Conservation (phyloP, 1,140 invertebrate genomes). For the Trichoplusia ni region DNA sequence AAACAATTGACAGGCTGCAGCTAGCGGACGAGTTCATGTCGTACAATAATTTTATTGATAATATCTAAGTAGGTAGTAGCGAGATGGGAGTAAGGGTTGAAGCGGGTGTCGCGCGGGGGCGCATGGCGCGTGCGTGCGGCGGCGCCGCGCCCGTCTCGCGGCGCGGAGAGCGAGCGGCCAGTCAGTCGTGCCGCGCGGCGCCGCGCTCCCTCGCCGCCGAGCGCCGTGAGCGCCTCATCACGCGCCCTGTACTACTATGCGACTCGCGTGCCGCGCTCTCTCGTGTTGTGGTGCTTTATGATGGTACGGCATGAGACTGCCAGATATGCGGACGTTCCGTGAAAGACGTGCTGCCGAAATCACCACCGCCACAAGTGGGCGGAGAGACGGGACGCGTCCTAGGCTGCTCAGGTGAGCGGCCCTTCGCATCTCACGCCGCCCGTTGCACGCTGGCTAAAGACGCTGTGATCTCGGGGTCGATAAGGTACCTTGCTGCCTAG, state of each 20-base stretch:
- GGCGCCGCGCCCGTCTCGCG: slow-evolving; percentile 62
- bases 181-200: slow-evolving; percentile 68
- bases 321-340: slow-evolving; percentile 78
- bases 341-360: slow-evolving; percentile 57
- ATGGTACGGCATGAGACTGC: slow-evolving; percentile 77
- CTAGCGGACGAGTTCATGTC: slow-evolving; percentile 64
- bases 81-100: slow-evolving; percentile 69
- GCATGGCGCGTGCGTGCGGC: slow-evolving; percentile 58
- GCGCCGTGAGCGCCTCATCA: slow-evolving; percentile 48
- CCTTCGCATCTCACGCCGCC: slow-evolving; percentile 66
- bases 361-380: slow-evolving; percentile 74
- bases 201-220: slow-evolving; percentile 46
- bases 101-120: slow-evolving; percentile 32
- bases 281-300: slow-evolving; percentile 79
- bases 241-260: slow-evolving; percentile 58
- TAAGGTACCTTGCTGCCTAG: slow-evolving; percentile 42
- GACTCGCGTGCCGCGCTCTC: slow-evolving; percentile 77
- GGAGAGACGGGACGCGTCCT: slow-evolving; percentile 66
- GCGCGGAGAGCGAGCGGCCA: slow-evolving; percentile 61
- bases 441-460: slow-evolving; percentile 55
- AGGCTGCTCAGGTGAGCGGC: slow-evolving; percentile 74
- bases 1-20: slow-evolving; percentile 59
- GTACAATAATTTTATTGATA: slow-evolving; percentile 80
- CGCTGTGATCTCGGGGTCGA: slow-evolving; percentile 72
- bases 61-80: slow-evolving; percentile 75